Evolutionary conservation across 2,113 vertebrate species (phyloP), one percentile per base, ranked within the genome.

Genomic region (Panthera leo): DNA sequence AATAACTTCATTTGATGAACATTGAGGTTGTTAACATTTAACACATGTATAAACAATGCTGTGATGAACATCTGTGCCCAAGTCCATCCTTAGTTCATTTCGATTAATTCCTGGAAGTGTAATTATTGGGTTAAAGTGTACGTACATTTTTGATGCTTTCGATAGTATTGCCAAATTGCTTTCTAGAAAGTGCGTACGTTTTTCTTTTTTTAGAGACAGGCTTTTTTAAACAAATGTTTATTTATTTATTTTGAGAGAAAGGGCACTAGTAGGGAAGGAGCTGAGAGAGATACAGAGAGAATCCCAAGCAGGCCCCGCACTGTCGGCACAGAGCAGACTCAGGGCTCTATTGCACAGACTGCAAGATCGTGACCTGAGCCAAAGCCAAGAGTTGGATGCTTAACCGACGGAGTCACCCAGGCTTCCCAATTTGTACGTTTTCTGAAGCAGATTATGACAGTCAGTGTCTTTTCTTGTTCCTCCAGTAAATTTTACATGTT

Each of bases 81-180:
- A 65, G 95, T 88, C 39, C 67, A 71, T 71, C 65, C 85, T 93
- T 93, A 84, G 39, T 97, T 68, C 39, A 85, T 89, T 92, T 97
- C 83, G 42, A 85, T 85, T 91, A 93, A 85, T 87, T 84, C 79
- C 45, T 89, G 25, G n/a, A 80, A 89, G 67, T 76, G 19, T 3
- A 84, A 12, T 89, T 78, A 68, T 10, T 79, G 23, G 14, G 53
- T 97, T 95, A 93, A 80, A 75, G 25, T 67, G 0, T 79, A 9
- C 39, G 36, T 58, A 19, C 9, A 34, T 87, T 94, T 87, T 97
- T 94, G 14, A 68, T 95, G 67, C 25, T 95, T 92, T 87, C 27
- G 70, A 71, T 94, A 48, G 8, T 76, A 68, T 92, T 89, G 51
- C 27, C 76, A 67, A 39, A 71, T 90, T 95, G 25, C 55, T 87